These are phyloP conservation scores for Synergus gifuensis DNA, from an alignment of 2,888 invertebrate genomes.

Conservation along the genomic window DNA sequence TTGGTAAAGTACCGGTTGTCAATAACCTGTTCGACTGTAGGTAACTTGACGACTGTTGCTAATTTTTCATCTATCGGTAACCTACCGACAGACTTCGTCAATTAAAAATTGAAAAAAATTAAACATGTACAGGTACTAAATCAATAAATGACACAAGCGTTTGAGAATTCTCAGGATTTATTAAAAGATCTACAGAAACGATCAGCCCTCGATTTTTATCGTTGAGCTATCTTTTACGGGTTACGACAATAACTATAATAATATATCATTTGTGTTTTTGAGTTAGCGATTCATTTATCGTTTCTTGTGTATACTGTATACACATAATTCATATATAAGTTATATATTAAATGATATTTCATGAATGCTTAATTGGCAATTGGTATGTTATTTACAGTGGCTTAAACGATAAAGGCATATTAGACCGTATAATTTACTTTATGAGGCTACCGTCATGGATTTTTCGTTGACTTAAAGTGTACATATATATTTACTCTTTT, in stretches of 20 bases:
- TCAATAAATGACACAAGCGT: neutral
- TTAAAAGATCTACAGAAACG: slow-evolving; percentile 71
- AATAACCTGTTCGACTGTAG: no score
- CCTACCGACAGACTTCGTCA: no score
- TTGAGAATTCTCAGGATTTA: slow-evolving; percentile 72
- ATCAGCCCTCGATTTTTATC: slow-evolving; percentile 56
- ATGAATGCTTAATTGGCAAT: slow-evolving; percentile 65
- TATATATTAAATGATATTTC: slow-evolving; percentile 55
- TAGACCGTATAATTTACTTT: slow-evolving; percentile 70
- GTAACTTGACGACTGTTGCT: no score
- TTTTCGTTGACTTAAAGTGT: slow-evolving; percentile 48
- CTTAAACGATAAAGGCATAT: slow-evolving; percentile 71
- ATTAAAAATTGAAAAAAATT: no score
- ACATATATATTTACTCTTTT: neutral
- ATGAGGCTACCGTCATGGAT: slow-evolving; percentile 65
- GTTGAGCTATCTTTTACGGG: slow-evolving; percentile 55
- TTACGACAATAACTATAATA: slow-evolving; percentile 62
- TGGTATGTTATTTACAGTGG: slow-evolving; percentile 74
- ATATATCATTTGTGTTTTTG: slow-evolving; percentile 49
- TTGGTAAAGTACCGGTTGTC: no score
- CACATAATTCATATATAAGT: slow-evolving; percentile 57
- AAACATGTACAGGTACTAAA: neutral
- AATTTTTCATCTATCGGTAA: neutral
- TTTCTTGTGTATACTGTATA: slow-evolving; percentile 58
- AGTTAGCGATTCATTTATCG: slow-evolving; percentile 56